These are phyloP conservation scores for Helicorthomorpha holstii DNA, from an alignment of 1,140 invertebrate species.

Conservation along the genomic window DNA sequence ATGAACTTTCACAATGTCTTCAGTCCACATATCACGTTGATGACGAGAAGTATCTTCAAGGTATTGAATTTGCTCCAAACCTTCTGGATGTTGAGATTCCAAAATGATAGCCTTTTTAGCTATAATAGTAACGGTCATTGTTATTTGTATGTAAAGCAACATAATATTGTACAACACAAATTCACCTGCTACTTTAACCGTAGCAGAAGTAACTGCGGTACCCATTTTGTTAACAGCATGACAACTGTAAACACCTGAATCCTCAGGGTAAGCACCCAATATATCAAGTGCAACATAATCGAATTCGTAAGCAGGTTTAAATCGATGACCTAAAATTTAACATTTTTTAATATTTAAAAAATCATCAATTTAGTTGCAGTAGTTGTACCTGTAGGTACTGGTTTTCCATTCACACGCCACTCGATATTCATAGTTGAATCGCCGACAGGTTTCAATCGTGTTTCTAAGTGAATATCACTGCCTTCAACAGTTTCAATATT, in stretches of 20 bases:
- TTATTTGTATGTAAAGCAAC: slow-evolving; percentile 7
- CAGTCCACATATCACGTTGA: slow-evolving; percentile 58
- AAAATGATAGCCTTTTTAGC: slow-evolving; percentile 70
- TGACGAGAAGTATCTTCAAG: slow-evolving; percentile 72
- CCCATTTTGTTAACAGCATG: slow-evolving; percentile 78
- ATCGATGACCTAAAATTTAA: slow-evolving; percentile 55
- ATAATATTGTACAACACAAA: slow-evolving; percentile 3
- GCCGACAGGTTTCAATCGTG: slow-evolving; percentile 77
- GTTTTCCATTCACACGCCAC: slow-evolving; percentile 89
- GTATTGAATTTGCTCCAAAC: slow-evolving; percentile 76
- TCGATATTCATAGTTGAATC: slow-evolving; percentile 90
- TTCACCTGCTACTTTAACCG: slow-evolving; percentile 54
- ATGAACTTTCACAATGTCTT: slow-evolving; percentile 62
- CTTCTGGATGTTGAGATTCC: slow-evolving; percentile 68
- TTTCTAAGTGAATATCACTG: slow-evolving; percentile 83
- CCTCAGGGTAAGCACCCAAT: slow-evolving; percentile 85
- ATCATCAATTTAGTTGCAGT: not conserved
- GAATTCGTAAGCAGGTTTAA: slow-evolving; percentile 91
- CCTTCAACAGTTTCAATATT: slow-evolving; percentile 81
- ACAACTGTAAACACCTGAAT: slow-evolving; percentile 90
- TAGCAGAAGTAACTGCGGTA: slow-evolving; percentile 83
- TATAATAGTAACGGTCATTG: slow-evolving; percentile 11
- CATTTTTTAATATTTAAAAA: not conserved
- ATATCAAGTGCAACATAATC: slow-evolving; percentile 94
- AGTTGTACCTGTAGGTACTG: slow-evolving; percentile 47